Evolutionary conservation across 1,140 invertebrate species (phyloP).

Genomic region (Limonius californicus): DNA sequence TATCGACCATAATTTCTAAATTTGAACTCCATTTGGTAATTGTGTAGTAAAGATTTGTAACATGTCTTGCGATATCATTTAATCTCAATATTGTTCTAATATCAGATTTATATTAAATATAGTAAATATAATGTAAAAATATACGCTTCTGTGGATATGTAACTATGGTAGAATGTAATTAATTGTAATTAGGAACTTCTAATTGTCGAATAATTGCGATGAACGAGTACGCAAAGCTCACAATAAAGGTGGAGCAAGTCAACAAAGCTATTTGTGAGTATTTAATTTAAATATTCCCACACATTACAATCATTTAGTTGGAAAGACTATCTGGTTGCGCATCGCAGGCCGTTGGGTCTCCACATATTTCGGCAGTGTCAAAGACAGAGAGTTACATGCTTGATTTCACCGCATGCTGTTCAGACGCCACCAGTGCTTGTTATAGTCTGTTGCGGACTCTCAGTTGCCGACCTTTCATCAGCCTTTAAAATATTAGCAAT

Average conservation of each 20-base stretch:
- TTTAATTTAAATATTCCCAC: slow-evolving; percentile 14
- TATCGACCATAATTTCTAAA: too few relatives aligned
- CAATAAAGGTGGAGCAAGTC: not conserved
- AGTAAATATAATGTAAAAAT: too few relatives aligned
- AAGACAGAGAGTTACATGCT: slow-evolving; percentile 28
- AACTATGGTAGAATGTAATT: too few relatives aligned
- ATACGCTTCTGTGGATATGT: too few relatives aligned
- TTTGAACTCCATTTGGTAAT: too few relatives aligned
- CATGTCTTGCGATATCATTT: too few relatives aligned
- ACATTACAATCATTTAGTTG: slow-evolving; percentile 14
- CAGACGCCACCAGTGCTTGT: slow-evolving; percentile 25
- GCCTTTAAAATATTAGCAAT: slow-evolving; percentile 13
- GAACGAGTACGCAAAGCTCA: too few relatives aligned
- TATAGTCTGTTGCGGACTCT: slow-evolving; percentile 5
- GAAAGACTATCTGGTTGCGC: slow-evolving; percentile 12
- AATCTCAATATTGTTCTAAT: too few relatives aligned
- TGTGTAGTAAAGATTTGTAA: too few relatives aligned
- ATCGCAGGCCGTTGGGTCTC: slow-evolving; percentile 9
- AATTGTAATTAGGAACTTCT: too few relatives aligned
- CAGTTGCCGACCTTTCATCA: slow-evolving; percentile 13
- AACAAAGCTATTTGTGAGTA: not conserved
- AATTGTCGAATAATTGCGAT: too few relatives aligned
- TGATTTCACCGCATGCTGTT: slow-evolving; percentile 29
- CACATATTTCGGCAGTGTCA: slow-evolving; percentile 29
- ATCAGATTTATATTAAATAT: too few relatives aligned